phyloP scores from a whole-genome alignment of 2,797 vertebrate species.

The Dermochelys coriacea region DNA sequence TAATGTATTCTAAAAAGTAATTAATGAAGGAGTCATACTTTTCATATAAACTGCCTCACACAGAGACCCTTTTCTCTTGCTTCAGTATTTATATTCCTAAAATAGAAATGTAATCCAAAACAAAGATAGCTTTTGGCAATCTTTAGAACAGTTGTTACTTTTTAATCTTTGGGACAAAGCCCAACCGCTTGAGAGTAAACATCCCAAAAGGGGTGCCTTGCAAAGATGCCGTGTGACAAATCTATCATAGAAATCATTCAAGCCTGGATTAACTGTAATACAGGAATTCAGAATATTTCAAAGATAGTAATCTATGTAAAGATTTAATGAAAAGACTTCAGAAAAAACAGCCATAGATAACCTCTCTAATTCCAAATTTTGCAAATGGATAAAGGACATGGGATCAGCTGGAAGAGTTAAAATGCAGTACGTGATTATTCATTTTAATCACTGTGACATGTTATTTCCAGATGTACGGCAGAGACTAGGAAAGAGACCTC shows the following conservation, averaged over 20 bases:
- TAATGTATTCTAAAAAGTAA: background rate
- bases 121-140: background rate
- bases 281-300: background rate
- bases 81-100: background rate
- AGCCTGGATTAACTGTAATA: background rate
- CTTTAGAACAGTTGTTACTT: background rate
- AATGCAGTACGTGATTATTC: fast-evolving
- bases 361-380: background rate
- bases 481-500: slow-evolving; percentile 92
- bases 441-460: slow-evolving; percentile 13
- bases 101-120: background rate
- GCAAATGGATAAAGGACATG: background rate
- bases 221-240: background rate
- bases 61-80: background rate
- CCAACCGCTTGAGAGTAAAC: background rate
- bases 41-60: background rate
- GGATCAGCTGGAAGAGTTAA: background rate
- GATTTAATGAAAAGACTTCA: background rate
- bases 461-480: slow-evolving; percentile 89
- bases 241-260: background rate
- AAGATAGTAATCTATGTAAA: background rate
- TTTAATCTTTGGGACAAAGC: background rate
- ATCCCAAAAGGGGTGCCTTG: background rate
- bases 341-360: background rate
- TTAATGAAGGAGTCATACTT: background rate